Evolutionary conservation across 2,888 invertebrate genomes (phyloP), one percentile per base, ranked within the genome.

Genomic region (Hoplodrina ambigua): DNA sequence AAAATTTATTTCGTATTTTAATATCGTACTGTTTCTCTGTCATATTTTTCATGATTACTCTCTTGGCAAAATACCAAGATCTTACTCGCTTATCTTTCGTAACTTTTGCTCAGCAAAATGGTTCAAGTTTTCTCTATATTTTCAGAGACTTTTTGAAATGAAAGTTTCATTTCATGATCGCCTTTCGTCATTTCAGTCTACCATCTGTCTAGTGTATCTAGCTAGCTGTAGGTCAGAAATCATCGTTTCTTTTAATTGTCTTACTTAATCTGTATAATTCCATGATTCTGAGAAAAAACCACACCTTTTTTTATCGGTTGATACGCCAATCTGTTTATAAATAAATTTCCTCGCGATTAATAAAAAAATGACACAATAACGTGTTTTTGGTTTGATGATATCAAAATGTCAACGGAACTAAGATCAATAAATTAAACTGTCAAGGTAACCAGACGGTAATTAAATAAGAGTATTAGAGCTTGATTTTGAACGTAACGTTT

Each of bases 1-100:
- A 83, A 90, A 91, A 91, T 89, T 87, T 91, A 92, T 92, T 91
- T 90, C 87, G 79, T 90, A 90, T 92, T 92, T 93, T 92, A 92
- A 92, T 93, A 93, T 91, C 89, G 87, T 86, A 86, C 91, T 88
- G 87, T 91, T 89, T 91, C 90, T 85, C 85, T 89, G 92, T 93
- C 92, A 91, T 92, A 93, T 93, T 93, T 93, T 92, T 93, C 93
- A 92, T 93, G 93, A 94, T 93, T 92, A 93, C 90, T 91, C 90
- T 91, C 89, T 92, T 94, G 94, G 94, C 94, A 93, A 91, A 91
- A 90, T 88, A 92, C 93, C 94, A 94, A 93, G 90, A 91, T 92
- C 91, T 90, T 86, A 88, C 83, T 89, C 92, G 92, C 92, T 92
- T 94, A 94, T 93, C 93, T 93, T 92, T 90, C 88, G 89, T 88